These are phyloP conservation scores for Sebastes fasciatus DNA, from an alignment of 2,113 vertebrate species.

Conservation along the genomic window DNA sequence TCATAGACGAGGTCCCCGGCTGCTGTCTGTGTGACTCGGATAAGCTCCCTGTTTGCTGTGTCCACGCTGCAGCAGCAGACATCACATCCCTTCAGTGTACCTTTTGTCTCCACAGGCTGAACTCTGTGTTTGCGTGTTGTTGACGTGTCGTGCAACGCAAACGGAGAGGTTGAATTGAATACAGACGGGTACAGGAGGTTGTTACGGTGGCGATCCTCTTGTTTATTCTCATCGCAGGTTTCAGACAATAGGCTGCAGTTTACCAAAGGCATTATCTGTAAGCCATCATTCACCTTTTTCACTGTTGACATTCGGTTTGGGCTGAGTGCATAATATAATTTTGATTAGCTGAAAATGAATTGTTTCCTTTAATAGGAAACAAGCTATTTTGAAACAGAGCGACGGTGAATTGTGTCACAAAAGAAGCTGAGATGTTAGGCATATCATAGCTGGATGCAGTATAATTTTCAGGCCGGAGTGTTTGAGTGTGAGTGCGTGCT, in stretches of 20 bases:
- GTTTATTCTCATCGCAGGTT: constrained; percentile 51
- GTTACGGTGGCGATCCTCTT: constrained; percentile 12
- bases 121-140: constrained; percentile 7
- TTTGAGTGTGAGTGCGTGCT: constrained; percentile 41
- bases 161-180: constrained; percentile 34
- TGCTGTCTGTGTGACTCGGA: constrained; percentile 38
- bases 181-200: constrained; percentile 31
- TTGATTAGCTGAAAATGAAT: constrained; percentile 33
- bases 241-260: constrained; percentile 21
- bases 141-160: constrained; percentile 6
- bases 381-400: constrained; percentile 39
- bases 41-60: constrained; percentile 48
- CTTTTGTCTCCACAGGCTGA: constrained; percentile 28
- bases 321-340: constrained; percentile 20
- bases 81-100: constrained; percentile 26
- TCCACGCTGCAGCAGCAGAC: constrained; percentile 30
- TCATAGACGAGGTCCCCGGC: constrained; percentile 33
- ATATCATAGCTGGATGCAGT: constrained; percentile 23
- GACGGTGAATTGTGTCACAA: neutral
- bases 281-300: constrained; percentile 29
- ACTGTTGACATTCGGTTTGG: constrained; percentile 10
- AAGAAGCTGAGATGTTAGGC: neutral
- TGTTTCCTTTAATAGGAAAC: neutral
- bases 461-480: constrained; percentile 18
- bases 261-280: constrained; percentile 42